These are phyloP conservation scores for Crocuta crocuta DNA, from an alignment of 2,113 vertebrate species.

Conservation along the genomic window DNA sequence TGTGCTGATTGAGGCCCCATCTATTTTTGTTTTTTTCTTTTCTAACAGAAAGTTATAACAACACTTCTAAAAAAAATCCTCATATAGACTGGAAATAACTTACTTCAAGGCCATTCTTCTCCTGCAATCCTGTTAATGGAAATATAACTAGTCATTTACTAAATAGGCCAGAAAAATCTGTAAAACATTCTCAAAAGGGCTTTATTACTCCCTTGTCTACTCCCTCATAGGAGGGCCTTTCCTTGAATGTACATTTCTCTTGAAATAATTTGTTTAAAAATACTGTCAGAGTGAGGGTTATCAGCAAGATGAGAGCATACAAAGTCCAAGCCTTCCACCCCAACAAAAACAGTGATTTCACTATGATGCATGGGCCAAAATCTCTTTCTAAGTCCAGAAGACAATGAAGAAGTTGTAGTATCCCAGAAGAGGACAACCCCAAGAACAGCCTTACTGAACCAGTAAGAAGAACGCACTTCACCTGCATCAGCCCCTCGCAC, in stretches of 20 bases:
- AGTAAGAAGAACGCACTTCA: background rate
- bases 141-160: background rate
- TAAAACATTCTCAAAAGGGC: background rate
- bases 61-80: background rate
- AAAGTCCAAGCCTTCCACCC: background rate
- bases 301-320: background rate
- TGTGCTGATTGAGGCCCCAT: background rate
- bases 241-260: background rate
- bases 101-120: background rate
- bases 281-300: background rate
- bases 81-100: background rate
- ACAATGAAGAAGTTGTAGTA: background rate
- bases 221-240: background rate
- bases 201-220: background rate
- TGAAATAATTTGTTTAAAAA: background rate
- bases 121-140: background rate
- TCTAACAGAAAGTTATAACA: background rate
- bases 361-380: background rate
- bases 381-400: background rate
- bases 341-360: background rate
- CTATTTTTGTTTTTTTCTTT: background rate
- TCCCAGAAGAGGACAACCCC: background rate
- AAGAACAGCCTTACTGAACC: background rate
- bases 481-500: fast-evolving
- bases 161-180: background rate